Base-by-base conservation (phyloP, 1,140 invertebrate genomes). In the Berghia stephanieae region DNA sequence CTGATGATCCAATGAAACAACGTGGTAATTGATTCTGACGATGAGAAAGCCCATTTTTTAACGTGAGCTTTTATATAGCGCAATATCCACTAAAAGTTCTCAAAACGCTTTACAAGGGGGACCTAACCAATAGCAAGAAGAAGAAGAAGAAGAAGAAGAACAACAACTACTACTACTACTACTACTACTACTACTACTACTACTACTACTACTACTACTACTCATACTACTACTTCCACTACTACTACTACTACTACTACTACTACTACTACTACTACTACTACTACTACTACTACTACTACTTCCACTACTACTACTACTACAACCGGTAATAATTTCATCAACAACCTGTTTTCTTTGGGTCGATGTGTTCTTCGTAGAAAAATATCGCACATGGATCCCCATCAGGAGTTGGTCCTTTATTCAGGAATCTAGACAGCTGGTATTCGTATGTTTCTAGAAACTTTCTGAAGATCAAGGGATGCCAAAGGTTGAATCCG, bases 361-460 rank as follows among this genome's bases (percentile, higher is more conserved):
- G 24, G 3, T 5, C 31, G 6, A 66, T 34, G 34, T 67, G 67
- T 43, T 76, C 74, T 18, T 67, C 49, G 63, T 76, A 76, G 31
- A 76, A 76, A 0, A 76, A 36, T 13, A 76, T 52, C 31, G 42
- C 21, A 40, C 43, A 3, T 1, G 60, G 57, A 10, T 49, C 40
- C 13, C 68, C 74, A 2, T 21, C 4, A 2, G 44, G 36, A 10
- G 46, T 40, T n/a, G 63, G 63, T 3, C 60, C 63, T n/a, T 49
- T 44, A 63, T 76, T 76, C 2, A 76, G 74, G 31, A 76, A 76
- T 4, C 6, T 34, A 6, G 60, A 66, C 34, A 76, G 63, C 13
- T 44, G 24, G 13, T 3, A n/a, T 34, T 76, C 74, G 21, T 76
- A 31, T 1, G 24, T 5, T 16, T 76, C 74, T 44, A 76, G 44